Conservation (phyloP, 2,797 vertebrate species). For the Chaetodon trifasciatus region DNA sequence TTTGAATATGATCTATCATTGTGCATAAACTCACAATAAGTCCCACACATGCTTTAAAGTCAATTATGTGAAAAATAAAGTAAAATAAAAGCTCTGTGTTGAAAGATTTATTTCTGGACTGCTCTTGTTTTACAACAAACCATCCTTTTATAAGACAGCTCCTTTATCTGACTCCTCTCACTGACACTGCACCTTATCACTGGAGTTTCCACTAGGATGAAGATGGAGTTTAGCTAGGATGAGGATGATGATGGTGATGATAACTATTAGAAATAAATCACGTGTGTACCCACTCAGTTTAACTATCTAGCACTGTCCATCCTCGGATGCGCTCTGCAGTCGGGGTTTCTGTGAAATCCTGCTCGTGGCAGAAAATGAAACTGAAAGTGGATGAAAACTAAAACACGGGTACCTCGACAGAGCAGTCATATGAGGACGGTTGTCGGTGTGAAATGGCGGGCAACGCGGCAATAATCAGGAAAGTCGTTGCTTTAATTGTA, state of each 20-base stretch:
- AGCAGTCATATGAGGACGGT: conserved; percentile 28
- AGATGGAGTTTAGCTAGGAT: not conserved
- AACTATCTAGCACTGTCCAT: not conserved
- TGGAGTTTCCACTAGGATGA: too few relatives aligned
- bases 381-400: conserved; percentile 37
- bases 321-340: accelerated
- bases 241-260: too few relatives aligned
- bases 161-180: not conserved
- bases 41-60: not conserved
- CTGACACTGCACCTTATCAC: too few relatives aligned
- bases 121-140: not conserved
- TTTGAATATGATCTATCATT: not conserved
- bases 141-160: not conserved
- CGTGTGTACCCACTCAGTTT: not conserved
- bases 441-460: conserved; percentile 14
- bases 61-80: not conserved
- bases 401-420: accelerated
- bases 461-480: accelerated
- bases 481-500: not conserved
- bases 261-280: not conserved
- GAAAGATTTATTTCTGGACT: not conserved
- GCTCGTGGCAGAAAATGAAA: conserved; percentile 44
- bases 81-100: conserved; percentile 4
- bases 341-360: conserved; percentile 35
- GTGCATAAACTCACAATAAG: not conserved